phyloP scores from a whole-genome alignment of 2,888 invertebrate genomes.

The Euproctis similis region DNA sequence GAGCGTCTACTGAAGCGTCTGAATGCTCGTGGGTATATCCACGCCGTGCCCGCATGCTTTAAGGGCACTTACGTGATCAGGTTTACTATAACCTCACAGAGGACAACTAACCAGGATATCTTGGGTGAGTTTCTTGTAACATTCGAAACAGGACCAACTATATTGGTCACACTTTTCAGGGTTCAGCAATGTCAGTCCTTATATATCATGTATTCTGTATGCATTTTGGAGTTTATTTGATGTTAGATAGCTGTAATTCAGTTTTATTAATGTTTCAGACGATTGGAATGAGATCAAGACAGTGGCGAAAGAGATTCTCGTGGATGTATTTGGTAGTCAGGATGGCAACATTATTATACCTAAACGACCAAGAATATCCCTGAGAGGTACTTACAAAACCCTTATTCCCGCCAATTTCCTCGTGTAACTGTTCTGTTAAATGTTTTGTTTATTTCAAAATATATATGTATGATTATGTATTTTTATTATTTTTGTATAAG shows the following conservation, averaged over 20 bases:
- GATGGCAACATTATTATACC: constrained; percentile 75
- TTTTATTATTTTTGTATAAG: too few species aligned
- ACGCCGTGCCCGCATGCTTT: constrained; percentile 95
- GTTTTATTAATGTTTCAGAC: too few species aligned
- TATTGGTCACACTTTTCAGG: neutral
- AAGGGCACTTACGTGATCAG: constrained; percentile 93
- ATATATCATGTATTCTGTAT: too few species aligned
- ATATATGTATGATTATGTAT: too few species aligned
- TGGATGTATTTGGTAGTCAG: constrained; percentile 70
- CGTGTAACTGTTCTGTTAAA: too few species aligned
- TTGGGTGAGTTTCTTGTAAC: constrained; percentile 47
- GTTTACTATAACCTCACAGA: constrained; percentile 94
- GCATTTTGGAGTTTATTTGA: too few species aligned
- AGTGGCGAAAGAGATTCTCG: constrained; percentile 82
- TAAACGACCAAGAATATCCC: constrained; percentile 79
- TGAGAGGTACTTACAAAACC: constrained; percentile 79
- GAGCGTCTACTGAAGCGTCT: constrained; percentile 90
- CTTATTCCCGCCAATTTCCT: neutral
- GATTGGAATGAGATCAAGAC: constrained; percentile 92
- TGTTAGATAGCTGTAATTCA: too few species aligned
- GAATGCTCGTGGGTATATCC: constrained; percentile 90
- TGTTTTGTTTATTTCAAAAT: neutral
- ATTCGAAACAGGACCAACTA: neutral
- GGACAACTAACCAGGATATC: constrained; percentile 86
- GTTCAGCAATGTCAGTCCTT: too few species aligned